Evolutionary conservation across 1,140 invertebrate species (phyloP).

Genomic region (Uloborus diversus): DNA sequence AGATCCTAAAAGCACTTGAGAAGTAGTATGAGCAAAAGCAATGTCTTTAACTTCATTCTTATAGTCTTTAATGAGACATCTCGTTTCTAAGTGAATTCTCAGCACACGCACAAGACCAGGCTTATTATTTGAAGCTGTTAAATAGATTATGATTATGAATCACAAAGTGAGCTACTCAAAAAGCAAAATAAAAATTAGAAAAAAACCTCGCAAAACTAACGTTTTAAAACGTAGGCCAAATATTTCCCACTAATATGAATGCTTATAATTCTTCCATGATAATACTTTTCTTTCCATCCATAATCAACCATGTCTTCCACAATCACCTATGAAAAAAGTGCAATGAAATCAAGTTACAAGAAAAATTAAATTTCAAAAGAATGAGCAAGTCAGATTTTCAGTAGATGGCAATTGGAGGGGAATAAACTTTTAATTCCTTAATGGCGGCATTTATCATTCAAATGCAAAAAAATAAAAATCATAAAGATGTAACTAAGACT

Average conservation of each 20-base stretch:
- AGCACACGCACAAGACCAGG: slow-evolving; percentile 13
- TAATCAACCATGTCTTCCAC: slow-evolving; percentile 91
- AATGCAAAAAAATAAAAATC: neutral
- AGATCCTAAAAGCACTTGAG: slow-evolving; percentile 81
- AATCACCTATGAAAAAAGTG: slow-evolving; percentile 76
- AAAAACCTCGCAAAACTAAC: slow-evolving; percentile 22
- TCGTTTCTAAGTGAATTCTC: neutral
- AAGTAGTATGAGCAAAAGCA: slow-evolving; percentile 83
- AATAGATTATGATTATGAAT: neutral
- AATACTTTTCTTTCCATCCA: slow-evolving; percentile 86
- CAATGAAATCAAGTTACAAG: neutral
- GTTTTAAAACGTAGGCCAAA: slow-evolving; percentile 89
- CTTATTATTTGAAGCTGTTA: slow-evolving; percentile 5
- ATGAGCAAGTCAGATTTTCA: no score
- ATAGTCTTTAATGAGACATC: slow-evolving; percentile 74
- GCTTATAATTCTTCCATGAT: slow-evolving; percentile 82
- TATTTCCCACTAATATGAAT: slow-evolving; percentile 86
- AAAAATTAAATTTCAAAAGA: neutral
- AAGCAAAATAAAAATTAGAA: neutral
- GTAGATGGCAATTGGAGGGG: no score
- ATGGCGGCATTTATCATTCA: no score
- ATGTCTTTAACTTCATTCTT: slow-evolving; percentile 85
- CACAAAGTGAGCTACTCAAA: neutral
- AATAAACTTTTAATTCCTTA: no score
- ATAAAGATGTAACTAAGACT: no score